These are phyloP conservation scores for Murina feae DNA, from an alignment of 2,113 vertebrate genomes.

Conservation along the genomic window DNA sequence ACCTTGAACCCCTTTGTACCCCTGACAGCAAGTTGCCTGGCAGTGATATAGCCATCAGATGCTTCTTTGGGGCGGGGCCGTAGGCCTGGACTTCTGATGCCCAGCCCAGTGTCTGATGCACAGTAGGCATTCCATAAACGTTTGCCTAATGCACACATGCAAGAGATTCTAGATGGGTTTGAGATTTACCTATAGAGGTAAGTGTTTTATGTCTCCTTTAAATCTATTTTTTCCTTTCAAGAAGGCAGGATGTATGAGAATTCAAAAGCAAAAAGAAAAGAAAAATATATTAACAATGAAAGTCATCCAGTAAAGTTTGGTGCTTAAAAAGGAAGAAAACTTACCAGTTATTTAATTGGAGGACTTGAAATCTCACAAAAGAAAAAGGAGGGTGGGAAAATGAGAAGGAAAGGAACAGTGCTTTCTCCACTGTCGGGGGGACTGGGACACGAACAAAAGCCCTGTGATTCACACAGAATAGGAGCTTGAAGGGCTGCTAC, in stretches of 20 bases:
- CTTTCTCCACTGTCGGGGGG: constrained; percentile 17
- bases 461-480: constrained; percentile 60
- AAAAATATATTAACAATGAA: background rate
- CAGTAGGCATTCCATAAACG: background rate
- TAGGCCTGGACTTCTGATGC: background rate
- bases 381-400: constrained; percentile 66
- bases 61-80: background rate
- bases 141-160: background rate
- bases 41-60: background rate
- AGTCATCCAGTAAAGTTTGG: constrained; percentile 36
- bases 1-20: background rate
- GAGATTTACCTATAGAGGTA: background rate
- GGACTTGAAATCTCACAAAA: constrained; percentile 57
- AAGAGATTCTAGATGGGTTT: background rate
- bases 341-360: constrained; percentile 58
- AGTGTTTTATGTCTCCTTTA: background rate
- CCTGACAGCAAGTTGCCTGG: background rate
- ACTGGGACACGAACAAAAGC: constrained; percentile 55
- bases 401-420: constrained; percentile 12
- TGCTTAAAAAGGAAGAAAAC: constrained; percentile 32
- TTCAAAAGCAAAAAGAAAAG: background rate
- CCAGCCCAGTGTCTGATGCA: background rate
- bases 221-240: background rate
- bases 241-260: background rate
- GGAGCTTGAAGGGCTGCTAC: constrained; percentile 21